phyloP scores from a whole-genome alignment of 2,888 invertebrate species.

The Synergus japonicus region DNA sequence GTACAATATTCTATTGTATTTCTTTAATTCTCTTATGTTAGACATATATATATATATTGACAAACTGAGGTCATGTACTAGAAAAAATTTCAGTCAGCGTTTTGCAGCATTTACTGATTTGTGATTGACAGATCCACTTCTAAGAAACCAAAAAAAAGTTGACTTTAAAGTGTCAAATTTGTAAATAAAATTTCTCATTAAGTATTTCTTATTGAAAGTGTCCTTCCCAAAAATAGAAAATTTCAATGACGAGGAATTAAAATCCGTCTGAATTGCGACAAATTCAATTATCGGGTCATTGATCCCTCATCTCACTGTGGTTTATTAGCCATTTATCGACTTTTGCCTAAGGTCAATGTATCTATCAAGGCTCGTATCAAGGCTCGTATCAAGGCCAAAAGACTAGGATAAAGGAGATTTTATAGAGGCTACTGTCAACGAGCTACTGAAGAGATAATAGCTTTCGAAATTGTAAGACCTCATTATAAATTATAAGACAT shows the following conservation, averaged over 20 bases:
- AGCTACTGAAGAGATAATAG: background rate
- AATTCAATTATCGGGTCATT: conserved; percentile 49
- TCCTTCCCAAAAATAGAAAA: background rate
- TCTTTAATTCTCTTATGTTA: no score
- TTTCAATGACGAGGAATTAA: background rate
- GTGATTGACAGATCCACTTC: no score
- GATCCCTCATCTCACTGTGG: conserved; percentile 53
- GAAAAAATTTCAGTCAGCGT: no score
- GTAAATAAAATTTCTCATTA: no score
- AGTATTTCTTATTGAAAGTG: background rate
- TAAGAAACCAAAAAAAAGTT: no score
- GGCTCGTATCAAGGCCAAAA: conserved; percentile 6
- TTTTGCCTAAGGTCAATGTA: conserved; percentile 42
- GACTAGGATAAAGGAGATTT: conserved; percentile 20
- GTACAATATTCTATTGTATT: no score
- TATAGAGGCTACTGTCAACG: background rate
- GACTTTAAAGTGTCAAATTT: background rate
- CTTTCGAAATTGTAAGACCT: background rate
- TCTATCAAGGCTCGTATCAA: conserved; percentile 27
- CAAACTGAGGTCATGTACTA: no score
- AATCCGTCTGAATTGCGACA: conserved; percentile 6
- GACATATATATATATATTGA: no score
- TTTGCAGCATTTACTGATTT: no score
- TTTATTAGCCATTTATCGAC: conserved; percentile 55
- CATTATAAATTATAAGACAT: background rate